Conservation (phyloP, 1,140 invertebrate species). For the Panulirus ornatus region DNA sequence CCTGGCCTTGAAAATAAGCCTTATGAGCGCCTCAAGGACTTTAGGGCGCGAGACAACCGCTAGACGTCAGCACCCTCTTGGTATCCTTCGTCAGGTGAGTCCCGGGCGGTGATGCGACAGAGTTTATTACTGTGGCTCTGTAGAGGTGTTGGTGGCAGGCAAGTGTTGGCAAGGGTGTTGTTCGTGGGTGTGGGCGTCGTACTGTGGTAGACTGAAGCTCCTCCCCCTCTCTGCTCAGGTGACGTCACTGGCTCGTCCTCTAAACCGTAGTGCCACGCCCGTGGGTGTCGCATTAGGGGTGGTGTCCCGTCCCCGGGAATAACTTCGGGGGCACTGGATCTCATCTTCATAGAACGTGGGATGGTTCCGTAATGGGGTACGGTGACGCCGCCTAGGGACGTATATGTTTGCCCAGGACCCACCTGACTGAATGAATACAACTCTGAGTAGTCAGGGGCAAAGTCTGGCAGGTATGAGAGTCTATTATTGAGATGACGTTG, state of each 20-base stretch:
- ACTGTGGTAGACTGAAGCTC: neutral
- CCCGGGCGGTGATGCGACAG: constrained; percentile 83
- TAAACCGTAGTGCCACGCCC: constrained; percentile 55
- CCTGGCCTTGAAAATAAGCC: neutral
- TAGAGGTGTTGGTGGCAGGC: constrained; percentile 68
- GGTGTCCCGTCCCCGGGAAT: constrained; percentile 68
- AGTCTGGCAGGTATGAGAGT: constrained; percentile 66
- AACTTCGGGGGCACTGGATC: constrained; percentile 53
- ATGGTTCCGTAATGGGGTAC: constrained; percentile 68
- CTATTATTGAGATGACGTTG: constrained; percentile 58
- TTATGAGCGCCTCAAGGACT: constrained; percentile 4
- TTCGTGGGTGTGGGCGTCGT: constrained; percentile 24
- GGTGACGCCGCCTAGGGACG: constrained; percentile 12
- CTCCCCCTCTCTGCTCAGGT: constrained; percentile 1
- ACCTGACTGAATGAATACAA: constrained; percentile 57
- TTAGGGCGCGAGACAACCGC: neutral
- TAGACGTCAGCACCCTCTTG: constrained; percentile 95
- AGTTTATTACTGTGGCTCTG: constrained; percentile 69
- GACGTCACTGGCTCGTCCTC: constrained; percentile 34
- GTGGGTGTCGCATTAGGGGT: constrained; percentile 36
- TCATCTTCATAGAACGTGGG: constrained; percentile 66
- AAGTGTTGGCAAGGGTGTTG: constrained; percentile 43
- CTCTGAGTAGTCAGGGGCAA: constrained; percentile 69
- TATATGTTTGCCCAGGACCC: constrained; percentile 36
- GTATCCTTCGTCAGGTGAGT: constrained; percentile 92